These are phyloP conservation scores for Germaria angustata DNA, from an alignment of 2,888 invertebrate species.

Conservation along the genomic window DNA sequence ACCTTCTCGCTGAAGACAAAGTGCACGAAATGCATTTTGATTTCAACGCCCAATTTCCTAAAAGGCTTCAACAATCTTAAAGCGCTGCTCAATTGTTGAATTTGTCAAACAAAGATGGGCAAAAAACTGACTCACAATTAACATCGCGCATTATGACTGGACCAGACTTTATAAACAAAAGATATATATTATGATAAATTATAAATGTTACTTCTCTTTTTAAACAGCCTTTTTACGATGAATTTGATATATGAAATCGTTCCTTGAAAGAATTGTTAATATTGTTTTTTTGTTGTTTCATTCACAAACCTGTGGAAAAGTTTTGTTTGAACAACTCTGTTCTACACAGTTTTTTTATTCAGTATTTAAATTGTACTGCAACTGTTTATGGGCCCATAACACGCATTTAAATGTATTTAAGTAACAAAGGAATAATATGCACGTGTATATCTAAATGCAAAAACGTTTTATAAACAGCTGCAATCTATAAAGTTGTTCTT, in stretches of 20 bases:
- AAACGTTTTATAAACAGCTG: constrained; percentile 45
- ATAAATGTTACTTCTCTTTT: too few relatives aligned
- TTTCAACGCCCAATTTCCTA: too few relatives aligned
- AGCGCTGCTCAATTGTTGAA: too few relatives aligned
- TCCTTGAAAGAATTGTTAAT: not conserved
- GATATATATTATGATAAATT: too few relatives aligned
- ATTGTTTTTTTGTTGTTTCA: not conserved
- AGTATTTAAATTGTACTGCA: constrained; percentile 3
- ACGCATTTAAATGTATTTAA: constrained; percentile 55
- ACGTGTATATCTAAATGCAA: not conserved
- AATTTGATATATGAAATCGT: not conserved
- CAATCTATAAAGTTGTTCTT: constrained; percentile 32
- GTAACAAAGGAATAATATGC: not conserved
- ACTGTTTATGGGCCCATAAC: constrained; percentile 67
- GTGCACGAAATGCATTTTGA: too few relatives aligned
- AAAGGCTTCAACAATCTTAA: too few relatives aligned
- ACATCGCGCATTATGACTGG: too few relatives aligned
- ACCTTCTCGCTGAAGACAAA: too few relatives aligned
- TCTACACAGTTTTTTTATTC: not conserved
- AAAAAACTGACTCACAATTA: too few relatives aligned
- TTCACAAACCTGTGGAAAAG: not conserved
- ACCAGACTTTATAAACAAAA: too few relatives aligned
- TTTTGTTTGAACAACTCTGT: constrained; percentile 5
- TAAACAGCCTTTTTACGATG: not conserved
- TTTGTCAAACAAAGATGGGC: too few relatives aligned